Evolutionary conservation across 2,888 invertebrate species (phyloP), one percentile per base, ranked within the genome.

Genomic region (Megamerina dolium): DNA sequence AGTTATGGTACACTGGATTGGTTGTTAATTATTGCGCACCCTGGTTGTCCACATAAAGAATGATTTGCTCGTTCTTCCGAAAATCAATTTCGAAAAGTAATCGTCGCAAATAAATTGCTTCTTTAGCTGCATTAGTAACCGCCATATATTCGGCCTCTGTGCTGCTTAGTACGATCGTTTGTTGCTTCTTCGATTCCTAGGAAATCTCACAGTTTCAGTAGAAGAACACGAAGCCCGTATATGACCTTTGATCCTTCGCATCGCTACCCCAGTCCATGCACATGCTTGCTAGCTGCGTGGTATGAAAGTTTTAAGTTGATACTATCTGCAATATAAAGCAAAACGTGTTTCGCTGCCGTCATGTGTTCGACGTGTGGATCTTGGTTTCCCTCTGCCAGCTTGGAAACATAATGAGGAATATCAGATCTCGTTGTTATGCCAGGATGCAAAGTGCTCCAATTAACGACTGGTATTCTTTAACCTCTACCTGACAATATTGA

Each of bases 1-100:
- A 39, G 19, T 46, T 48, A 17, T 51, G 46, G 6, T 35, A 48
- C 14, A 46, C 34, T 10, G 46, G 50, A 13, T 48, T 48, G 12
- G 20, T 37, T 14, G 46, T 41, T 12, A 48, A 31, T 30, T 48
- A 45, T 14, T 50, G 27, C 33, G 48, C 43, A 12, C 39, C 42
- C 27, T 46, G 39, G 19, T 46, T 46, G 10, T 39, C 39, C 3
- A 46, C 14, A 6, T 17, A 13, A 12, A 38, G 12, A n/a, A 27
- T 2, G 6, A 37, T 10, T 3, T 29, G 31, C 17, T 21, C 16
- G n/a, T 12, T 19, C 30, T 17, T 17, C 5, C 20, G 12, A 32
- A 37, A 36, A 37, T 18, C 34, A 19, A 43, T 29, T 35, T 44
- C 40, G 8, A 18, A n/a, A 10, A 44, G 14, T 9, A 40, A 17